Evolutionary conservation across 2,888 invertebrate genomes (phyloP), one percentile per base, ranked within the genome.

Genomic region (Euproctis similis): DNA sequence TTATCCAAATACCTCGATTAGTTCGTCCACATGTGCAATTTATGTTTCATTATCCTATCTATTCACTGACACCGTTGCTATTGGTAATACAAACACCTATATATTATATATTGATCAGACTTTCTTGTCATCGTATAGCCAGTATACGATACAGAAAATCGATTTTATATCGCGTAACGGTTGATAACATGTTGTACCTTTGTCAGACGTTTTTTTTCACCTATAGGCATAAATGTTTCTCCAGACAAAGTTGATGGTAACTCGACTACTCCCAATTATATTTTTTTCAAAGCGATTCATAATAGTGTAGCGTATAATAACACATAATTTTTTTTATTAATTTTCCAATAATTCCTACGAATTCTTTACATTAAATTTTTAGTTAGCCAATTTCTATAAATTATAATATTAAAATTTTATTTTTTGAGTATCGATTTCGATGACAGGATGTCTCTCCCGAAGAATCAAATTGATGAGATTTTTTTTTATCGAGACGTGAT

Each of bases 1-100:
- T 57, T 61, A 65, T 68, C 74, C 61, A 60, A 66, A 65, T 66
- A 69, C 68, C 63, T 73, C 72, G 72, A 70, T 76, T 73, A 69
- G 72, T 75, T 76, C 65, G 72, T 76, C 70, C 74, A 75, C 74
- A 68, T 75, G 75, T 80, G 75, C 77, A 75, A 75, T n/a, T n/a
- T n/a, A 75, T 76, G 74, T 74, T 80, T 78, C 74, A 68, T 63
- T 76, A 64, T 74, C 73, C 74, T 72, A 77, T 64, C 69, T 72
- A 68, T 60, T 58, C 59, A 59, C 59, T 60, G 69, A 73, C 71
- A 68, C 66, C 65, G 63, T 60, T n/a, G 59, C 54, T 58, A 53
- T 58, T 39, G 51, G 58, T 59, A 54, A n/a, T n/a, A n/a, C n/a
- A n/a, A n/a, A n/a, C n/a, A n/a, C n/a, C n/a, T n/a, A 55, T 60